A percentile compares a stretch with the other conserved stretches of the same genome.
Evolutionary conservation across 2,888 invertebrate species (phyloP).

Genomic region (Rotaria socialis): DNA sequence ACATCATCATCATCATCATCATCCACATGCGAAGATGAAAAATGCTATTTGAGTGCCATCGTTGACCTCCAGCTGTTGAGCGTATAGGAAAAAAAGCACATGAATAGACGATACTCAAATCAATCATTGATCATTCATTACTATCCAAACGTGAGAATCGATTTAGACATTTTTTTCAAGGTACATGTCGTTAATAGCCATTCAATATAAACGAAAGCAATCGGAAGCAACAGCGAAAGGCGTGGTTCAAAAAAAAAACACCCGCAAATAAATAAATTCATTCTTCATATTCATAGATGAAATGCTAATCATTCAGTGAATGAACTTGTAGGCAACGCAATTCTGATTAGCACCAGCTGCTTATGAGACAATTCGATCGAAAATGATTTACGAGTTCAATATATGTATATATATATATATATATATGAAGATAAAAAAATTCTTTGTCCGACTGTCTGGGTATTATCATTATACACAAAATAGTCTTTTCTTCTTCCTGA

Average conservation of each 20-base stretch:
- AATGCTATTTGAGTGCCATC: neutral
- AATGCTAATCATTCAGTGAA: neutral
- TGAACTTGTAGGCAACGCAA: neutral
- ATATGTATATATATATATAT: neutral
- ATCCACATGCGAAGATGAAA: neutral
- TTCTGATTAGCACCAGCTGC: neutral
- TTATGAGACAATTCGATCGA: neutral
- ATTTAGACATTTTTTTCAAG: neutral
- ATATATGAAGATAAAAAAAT: constrained; percentile 14
- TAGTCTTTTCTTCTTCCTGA: neutral
- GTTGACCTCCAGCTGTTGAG: constrained; percentile 4
- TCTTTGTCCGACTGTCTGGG: neutral
- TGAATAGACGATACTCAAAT: neutral
- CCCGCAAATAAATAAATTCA: neutral
- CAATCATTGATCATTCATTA: neutral
- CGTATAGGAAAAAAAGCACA: neutral
- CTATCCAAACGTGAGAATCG: neutral
- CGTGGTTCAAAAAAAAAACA: neutral
- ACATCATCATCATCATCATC: no score
- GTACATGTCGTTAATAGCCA: neutral
- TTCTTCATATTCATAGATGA: neutral
- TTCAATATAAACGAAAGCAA: neutral
- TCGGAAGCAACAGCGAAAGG: neutral
- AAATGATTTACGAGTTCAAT: neutral
- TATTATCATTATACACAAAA: neutral